Base-by-base conservation (phyloP, 1,140 invertebrate species). In the Manduca sexta region DNA sequence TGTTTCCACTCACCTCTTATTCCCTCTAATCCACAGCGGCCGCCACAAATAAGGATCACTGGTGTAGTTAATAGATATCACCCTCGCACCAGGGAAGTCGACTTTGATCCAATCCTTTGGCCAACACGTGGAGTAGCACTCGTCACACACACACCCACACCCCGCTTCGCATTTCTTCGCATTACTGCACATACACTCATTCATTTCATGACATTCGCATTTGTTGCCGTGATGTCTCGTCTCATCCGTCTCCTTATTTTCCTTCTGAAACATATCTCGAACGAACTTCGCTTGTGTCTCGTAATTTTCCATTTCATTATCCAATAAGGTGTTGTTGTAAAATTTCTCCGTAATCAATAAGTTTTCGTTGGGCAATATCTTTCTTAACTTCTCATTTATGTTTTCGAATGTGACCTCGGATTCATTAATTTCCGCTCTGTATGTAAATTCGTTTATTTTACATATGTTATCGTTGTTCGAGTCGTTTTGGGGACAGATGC, bases 1-100 rank as follows among this genome's bases (percentile, higher is more conserved):
- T n/a, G n/a, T n/a, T n/a, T n/a, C n/a, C n/a, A n/a, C 21, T 42
- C 66, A 92, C 87, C 92, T 87, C 40, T 88, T 87, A 46, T 86
- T 87, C 51, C 89, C 89, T 48, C 88, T 88, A 14, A 91, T 84
- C 91, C 91, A 92, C 14, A 92, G 63, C 0, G 91, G 91, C 43
- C 91, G 81, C 91, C 91, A 92, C 5, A 92, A 67, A 65, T 91
- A 88, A 2, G 88, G 89, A 57, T 92, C 91, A 1, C 91, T 92
- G 0, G 91, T 91, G 57, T 92, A 93, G 69, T 91, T 92, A 0
- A 93, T 66, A n/a, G 90, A 89, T 14, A 92, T 90, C 0, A 92
- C 88, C 35, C 92, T 84, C 0, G 89, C 90, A 0, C 88, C 88
- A 0, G 91, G 91, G 75, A 89, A 91, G 59, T 93, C 92, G 17